These are phyloP conservation scores for Corvus hawaiiensis DNA, from an alignment of 2,113 vertebrate species.

Conservation along the genomic window DNA sequence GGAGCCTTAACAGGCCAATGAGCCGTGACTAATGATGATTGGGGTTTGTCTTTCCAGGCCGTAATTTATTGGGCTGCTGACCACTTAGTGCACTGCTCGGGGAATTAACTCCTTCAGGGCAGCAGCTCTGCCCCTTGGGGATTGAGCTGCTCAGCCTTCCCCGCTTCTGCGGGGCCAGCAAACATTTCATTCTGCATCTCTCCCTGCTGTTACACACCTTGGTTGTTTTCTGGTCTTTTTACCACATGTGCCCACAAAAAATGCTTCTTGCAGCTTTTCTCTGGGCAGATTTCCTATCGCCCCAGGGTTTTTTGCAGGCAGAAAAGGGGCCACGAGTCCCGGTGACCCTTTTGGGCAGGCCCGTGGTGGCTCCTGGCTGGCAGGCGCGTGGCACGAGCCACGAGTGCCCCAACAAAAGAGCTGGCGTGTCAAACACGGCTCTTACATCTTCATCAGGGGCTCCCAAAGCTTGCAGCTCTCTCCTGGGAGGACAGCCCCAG, in stretches of 20 bases:
- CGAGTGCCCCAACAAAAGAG: background rate
- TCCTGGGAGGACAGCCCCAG: background rate
- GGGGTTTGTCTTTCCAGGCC: conserved; percentile 73
- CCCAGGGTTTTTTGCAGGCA: accelerated
- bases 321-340: accelerated
- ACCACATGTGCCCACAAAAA: accelerated
- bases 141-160: background rate
- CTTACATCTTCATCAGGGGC: conserved; percentile 23
- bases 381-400: background rate
- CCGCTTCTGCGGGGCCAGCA: accelerated
- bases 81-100: conserved; percentile 37
- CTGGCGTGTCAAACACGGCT: background rate
- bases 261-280: background rate
- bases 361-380: accelerated
- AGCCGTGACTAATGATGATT: conserved; percentile 87
- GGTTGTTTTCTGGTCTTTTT: background rate
- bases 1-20: conserved; percentile 80
- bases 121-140: background rate
- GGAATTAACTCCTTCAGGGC: conserved; percentile 71
- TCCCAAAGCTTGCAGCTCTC: background rate
- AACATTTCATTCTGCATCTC: accelerated
- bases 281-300: accelerated
- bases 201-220: accelerated
- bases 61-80: conserved; percentile 75
- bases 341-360: background rate